phyloP scores from a whole-genome alignment of 1,140 invertebrate genomes.

The Drosophila baimaii region DNA sequence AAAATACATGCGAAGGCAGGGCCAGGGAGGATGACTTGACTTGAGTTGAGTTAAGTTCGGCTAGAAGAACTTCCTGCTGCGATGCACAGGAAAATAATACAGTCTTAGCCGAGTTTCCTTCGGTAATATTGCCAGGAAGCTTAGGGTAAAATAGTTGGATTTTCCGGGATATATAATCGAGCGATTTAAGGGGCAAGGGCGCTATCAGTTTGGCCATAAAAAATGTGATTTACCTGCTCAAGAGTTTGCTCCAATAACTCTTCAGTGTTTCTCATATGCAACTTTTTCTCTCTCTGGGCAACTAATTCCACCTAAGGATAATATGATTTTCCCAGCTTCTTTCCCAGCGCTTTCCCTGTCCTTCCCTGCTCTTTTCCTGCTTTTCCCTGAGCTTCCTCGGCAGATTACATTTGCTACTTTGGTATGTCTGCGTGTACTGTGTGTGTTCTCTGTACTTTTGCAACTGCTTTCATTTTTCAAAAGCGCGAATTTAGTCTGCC shows the following conservation, averaged over 20 bases:
- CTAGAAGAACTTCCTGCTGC: constrained; percentile 25
- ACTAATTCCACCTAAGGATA: constrained; percentile 53
- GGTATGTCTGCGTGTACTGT: constrained; percentile 44
- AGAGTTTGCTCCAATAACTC: constrained; percentile 6
- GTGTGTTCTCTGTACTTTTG: constrained; percentile 29
- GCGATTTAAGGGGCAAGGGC: not conserved
- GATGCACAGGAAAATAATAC: constrained; percentile 21
- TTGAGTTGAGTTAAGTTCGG: constrained; percentile 5
- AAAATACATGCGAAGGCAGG: constrained; percentile 9
- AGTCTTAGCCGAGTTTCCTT: constrained; percentile 1
- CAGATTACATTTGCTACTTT: constrained; percentile 65
- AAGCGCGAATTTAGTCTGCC: constrained; percentile 62
- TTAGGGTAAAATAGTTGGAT: not conserved
- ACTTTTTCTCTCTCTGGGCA: constrained; percentile 21
- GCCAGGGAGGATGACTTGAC: constrained; percentile 10
- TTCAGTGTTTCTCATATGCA: constrained; percentile 4
- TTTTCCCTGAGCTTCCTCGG: constrained; percentile 7
- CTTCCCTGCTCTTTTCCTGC: constrained; percentile 10
- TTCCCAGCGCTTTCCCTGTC: not conserved
- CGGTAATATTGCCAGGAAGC: not conserved
- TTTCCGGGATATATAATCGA: not conserved
- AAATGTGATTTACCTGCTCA: not conserved
- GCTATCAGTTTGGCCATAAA: not conserved
- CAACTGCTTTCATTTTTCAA: constrained; percentile 64
- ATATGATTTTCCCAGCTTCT: constrained; percentile 43